phyloP scores from a whole-genome alignment of 1,140 invertebrate species.

The silkworm (Bombyx mori) region ASM3026992v2 NC_085127.1:4980501-4981000 shows the following conservation, averaged over 20 bases:
- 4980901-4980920: slow-evolving; percentile 32
- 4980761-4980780: slow-evolving; percentile 32
- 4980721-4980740: background rate
- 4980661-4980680: slow-evolving; percentile 6
- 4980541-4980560: no score
- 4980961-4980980: slow-evolving; percentile 49
- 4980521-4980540: no score
- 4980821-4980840: slow-evolving; percentile 17
- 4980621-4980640: slow-evolving; percentile 1
- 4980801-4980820: slow-evolving; percentile 20
- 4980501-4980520: no score
- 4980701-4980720: slow-evolving; percentile 3
- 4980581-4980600: no score
- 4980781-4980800: slow-evolving; percentile 39
- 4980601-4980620: background rate
- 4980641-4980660: slow-evolving; percentile 2
- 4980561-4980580: no score
- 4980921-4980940: slow-evolving; percentile 40
- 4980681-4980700: slow-evolving; percentile 20
- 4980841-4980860: slow-evolving; percentile 39
- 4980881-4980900: slow-evolving; percentile 21
- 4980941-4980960: slow-evolving; percentile 54
- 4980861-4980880: slow-evolving; percentile 33
- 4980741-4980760: slow-evolving; percentile 22
- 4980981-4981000: slow-evolving; percentile 18